Evolutionary conservation across 2,888 invertebrate species (phyloP), one percentile per base, ranked within the genome.

Genomic region (Lasioglossum lativentre): DNA sequence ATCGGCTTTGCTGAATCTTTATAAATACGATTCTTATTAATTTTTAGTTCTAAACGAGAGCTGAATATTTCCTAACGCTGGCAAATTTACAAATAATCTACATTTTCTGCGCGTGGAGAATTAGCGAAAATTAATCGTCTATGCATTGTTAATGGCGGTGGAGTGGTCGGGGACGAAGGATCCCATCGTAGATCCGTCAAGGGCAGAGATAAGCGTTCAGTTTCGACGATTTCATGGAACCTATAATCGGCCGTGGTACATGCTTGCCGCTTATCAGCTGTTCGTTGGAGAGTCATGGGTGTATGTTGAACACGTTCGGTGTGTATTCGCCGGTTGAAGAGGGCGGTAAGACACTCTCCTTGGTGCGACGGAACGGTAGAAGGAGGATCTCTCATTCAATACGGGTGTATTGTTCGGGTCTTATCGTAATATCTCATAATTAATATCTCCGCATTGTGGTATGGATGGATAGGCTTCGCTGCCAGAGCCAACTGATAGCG

Each of bases 351-450:
- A 92, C 92, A 91, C 89, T 83, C 91, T 86, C 83, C 86, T 91
- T 80, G 78, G 78, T 76, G 82, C 80, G 88, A 76, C 88, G 83
- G 86, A 74, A 87, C 73, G 83, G 88, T 76, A 83, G 87, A 78
- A 86, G 89, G 90, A 90, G 90, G 86, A 91, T 92, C 91, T 92
- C 92, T 93, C 92, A 94, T 94, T 95, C 95, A 95, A 95, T 95
- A 95, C 93, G 95, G 95, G 95, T 90, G 94, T 94, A 95, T 95
- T 95, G 95, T 95, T 95, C 94, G 86, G 91, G 92, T 93, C 95
- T 95, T 95, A 95, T 95, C 95, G 93, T 95, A 95, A 95, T 95
- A 95, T 95, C 95, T 94, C 95, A 94, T 95, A 95, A 95, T 95
- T 95, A 95, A 95, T 95, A 95, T 95, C 95, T 92, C 93, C 91